Conservation (phyloP, 2,113 vertebrate genomes). For the Gobius niger region DNA sequence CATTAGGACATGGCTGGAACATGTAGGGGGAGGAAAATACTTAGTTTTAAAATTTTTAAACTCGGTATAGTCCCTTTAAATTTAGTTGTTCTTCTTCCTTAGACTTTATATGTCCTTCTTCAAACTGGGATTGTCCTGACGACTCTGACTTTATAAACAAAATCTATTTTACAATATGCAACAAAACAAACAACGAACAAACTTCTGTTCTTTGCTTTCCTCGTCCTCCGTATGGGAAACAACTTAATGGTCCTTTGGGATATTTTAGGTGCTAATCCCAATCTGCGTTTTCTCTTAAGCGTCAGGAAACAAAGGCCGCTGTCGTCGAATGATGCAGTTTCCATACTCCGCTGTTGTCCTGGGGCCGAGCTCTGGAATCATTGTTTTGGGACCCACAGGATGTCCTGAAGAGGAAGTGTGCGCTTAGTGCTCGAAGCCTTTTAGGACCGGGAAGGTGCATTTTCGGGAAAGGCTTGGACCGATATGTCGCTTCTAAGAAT, state of each 20-base stretch:
- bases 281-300: slow-evolving; percentile 13
- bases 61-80: too few relatives aligned
- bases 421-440: slow-evolving; percentile 37
- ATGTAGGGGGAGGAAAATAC: too few relatives aligned
- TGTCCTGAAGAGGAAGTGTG: slow-evolving; percentile 93
- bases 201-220: not conserved
- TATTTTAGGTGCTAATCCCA: slow-evolving; percentile 31
- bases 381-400: slow-evolving; percentile 89
- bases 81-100: too few relatives aligned
- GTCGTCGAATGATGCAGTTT: slow-evolving; percentile 67
- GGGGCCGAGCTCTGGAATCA: slow-evolving; percentile 70
- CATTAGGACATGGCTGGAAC: too few relatives aligned
- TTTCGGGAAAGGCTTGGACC: slow-evolving; percentile 47
- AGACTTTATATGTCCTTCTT: too few relatives aligned
- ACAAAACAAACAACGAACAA: not conserved
- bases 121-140: too few relatives aligned
- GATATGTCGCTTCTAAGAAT: slow-evolving; percentile 31
- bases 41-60: too few relatives aligned
- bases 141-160: too few relatives aligned
- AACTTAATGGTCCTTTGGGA: not conserved
- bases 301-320: slow-evolving; percentile 60
- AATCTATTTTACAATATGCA: not conserved
- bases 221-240: not conserved
- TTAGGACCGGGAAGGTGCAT: slow-evolving; percentile 54
- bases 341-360: slow-evolving; percentile 78